Conservation (phyloP, 2,113 vertebrate genomes). For the Periophthalmodon schlosseri region DNA sequence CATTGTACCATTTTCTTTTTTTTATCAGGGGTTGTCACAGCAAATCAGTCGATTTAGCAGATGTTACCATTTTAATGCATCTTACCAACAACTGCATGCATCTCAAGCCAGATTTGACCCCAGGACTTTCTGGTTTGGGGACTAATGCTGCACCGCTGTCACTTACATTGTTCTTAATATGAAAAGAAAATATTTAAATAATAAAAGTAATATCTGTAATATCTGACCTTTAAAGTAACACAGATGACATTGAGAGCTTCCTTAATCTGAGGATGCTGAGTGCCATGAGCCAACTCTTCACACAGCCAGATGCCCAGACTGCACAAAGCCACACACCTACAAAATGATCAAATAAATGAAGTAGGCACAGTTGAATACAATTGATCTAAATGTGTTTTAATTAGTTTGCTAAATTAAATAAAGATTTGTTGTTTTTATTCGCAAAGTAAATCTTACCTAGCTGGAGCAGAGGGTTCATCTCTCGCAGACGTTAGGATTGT, state of each 20-base stretch:
- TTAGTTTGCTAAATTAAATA: neutral
- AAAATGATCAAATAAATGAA: neutral
- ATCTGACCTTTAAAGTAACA: conserved; percentile 92
- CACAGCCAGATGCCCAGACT: conserved; percentile 98
- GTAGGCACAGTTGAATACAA: neutral
- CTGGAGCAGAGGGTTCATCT: conserved; percentile 95
- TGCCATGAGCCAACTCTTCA: conserved; percentile 91
- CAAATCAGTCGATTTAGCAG: no score
- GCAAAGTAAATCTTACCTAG: conserved; percentile 78
- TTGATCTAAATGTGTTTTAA: neutral
- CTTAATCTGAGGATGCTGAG: conserved; percentile 94
- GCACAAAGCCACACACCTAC: conserved; percentile 95
- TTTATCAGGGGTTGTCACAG: no score
- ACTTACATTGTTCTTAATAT: neutral
- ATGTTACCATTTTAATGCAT: no score
- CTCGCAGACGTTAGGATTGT: conserved; percentile 92
- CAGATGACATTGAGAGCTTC: conserved; percentile 97
- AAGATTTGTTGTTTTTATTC: neutral
- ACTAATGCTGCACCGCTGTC: neutral
- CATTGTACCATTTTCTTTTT: no score
- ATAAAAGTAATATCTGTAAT: neutral
- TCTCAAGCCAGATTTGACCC: neutral
- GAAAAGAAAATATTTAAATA: neutral
- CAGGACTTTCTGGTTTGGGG: neutral
- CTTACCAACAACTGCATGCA: neutral